Base-by-base conservation (phyloP, 2,888 invertebrate genomes). In the Rhopalosiphum nymphaeae region DNA sequence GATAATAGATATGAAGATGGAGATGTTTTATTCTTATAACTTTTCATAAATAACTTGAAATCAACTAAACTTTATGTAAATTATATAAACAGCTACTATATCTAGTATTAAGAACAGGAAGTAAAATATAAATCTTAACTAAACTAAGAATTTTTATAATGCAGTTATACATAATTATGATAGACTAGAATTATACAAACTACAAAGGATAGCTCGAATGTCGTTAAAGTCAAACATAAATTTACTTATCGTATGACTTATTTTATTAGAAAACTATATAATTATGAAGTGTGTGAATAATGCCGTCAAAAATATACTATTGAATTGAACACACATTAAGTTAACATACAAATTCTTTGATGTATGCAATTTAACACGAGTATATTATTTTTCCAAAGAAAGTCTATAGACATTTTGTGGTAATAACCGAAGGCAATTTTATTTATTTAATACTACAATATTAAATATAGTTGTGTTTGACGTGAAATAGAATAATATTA, bases 261-360 rank as follows among this genome's bases (percentile, higher is more conserved):
- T 16, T 78, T 78, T 3, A 7, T 36, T 25, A 36, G 36, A 78
- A 53, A 36, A 78, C 10, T 49, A 49, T 57, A 46, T 46, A 25
- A 91, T 25, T 36, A 78, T 91, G 57, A 86, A 46, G 44, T 21
- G 57, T 86, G 57, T 57, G 57, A 86, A 91, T 86, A 57, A 44
- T 44, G 36, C 25, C 57, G 25, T n/a, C 57, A 86, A 91, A 91
- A 86, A 57, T 36, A 56, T 25, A 36, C 10, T 36, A 21, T 53
- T n/a, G n/a, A 44, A 16, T 56, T 91, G n/a, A n/a, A 46, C 26
- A 57, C 57, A 57, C 44, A 91, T 86, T 36, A 86, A 46, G 5
- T 46, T 44, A n/a, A 26, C 25, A 57, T 57, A 13, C 25, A 86
- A 57, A 91, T 91, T 86, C 2, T 53, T 36, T 36, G 42, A 36